Conservation (phyloP, 1,140 invertebrate genomes). For the Anadara kagoshimensis region DNA sequence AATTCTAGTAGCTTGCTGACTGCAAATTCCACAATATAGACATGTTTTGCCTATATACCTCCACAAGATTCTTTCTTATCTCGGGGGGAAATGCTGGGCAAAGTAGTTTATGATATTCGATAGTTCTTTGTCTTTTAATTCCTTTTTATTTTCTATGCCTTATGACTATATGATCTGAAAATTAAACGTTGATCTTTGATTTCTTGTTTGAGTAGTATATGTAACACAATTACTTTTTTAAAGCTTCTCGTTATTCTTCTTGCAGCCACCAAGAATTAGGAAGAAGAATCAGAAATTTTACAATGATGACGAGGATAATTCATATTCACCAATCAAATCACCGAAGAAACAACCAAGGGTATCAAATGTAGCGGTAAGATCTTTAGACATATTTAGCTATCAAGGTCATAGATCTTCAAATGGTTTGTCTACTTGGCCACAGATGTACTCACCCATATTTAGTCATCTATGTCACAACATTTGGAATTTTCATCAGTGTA, state of each 20-base stretch:
- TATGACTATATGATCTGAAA: no score
- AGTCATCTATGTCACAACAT: neutral
- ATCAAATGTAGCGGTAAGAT: conserved; percentile 19
- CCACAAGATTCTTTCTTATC: no score
- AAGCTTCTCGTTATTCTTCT: conserved; percentile 2
- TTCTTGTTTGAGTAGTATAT: no score
- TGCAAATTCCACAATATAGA: no score
- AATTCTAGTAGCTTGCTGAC: no score
- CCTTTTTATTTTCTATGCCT: no score
- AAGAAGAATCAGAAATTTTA: conserved; percentile 94
- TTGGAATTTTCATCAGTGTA: neutral
- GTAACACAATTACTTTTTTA: no score
- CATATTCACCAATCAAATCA: conserved; percentile 51
- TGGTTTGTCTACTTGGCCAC: neutral
- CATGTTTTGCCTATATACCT: no score
- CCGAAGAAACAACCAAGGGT: conserved; percentile 55
- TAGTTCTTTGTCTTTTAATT: no score
- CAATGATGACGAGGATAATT: conserved; percentile 87
- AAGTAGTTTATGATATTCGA: no score
- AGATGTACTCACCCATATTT: neutral
- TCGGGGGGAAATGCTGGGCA: no score
- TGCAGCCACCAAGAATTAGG: conserved; percentile 86
- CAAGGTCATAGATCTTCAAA: neutral
- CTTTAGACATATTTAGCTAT: conserved; percentile 2
- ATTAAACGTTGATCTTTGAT: no score